These are phyloP conservation scores for Lepeophtheirus salmonis DNA, from an alignment of 1,140 invertebrate genomes.

Conservation along the genomic window DNA sequence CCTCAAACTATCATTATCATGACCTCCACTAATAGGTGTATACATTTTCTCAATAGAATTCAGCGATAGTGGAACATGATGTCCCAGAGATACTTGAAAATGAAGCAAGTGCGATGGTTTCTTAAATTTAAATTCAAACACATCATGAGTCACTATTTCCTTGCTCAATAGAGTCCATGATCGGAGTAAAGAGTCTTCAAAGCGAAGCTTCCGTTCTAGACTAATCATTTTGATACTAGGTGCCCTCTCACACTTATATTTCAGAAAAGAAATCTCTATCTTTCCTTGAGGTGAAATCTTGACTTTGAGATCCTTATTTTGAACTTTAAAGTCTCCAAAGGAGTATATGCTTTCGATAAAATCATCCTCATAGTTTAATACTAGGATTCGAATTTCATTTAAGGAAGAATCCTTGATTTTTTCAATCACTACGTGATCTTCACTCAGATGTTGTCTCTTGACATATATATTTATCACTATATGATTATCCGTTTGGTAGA, in stretches of 20 bases:
- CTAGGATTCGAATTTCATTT: background rate
- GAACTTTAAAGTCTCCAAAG: background rate
- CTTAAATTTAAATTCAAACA: background rate
- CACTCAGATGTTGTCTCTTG: constrained; percentile 24
- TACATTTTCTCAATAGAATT: background rate
- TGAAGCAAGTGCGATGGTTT: background rate
- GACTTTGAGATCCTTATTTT: background rate
- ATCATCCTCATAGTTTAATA: background rate
- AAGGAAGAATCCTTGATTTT: too few relatives aligned
- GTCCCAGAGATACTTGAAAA: background rate
- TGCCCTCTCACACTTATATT: too few relatives aligned
- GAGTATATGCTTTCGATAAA: background rate
- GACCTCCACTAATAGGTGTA: background rate
- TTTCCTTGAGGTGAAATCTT: background rate
- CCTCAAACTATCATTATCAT: too few relatives aligned
- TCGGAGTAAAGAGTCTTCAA: background rate
- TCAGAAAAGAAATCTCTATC: too few relatives aligned
- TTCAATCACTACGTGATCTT: constrained; percentile 21
- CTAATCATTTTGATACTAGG: background rate
- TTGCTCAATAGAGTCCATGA: background rate
- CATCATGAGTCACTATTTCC: background rate
- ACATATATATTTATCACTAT: constrained; percentile 28
- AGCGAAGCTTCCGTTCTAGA: background rate
- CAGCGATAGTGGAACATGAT: background rate
- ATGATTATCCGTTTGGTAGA: constrained; percentile 27